Evolutionary conservation across 1,140 invertebrate species (phyloP).

Genomic region (Himalopsyche phryganea): DNA sequence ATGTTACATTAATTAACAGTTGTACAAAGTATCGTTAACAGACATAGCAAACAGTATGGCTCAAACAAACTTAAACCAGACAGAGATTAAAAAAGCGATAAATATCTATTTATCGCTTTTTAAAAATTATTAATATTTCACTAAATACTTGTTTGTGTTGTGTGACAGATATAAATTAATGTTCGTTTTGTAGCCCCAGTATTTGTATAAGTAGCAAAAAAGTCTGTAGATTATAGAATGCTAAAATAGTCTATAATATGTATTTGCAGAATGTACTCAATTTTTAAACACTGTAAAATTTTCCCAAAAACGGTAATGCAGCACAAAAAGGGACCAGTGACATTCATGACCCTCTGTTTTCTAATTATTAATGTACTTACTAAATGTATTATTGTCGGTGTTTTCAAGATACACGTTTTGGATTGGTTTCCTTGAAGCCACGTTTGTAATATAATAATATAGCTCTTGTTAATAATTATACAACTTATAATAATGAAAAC

Average conservation of each 20-base stretch:
- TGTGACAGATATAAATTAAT: too few relatives aligned
- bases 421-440: neutral
- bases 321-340: constrained; percentile 33
- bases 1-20: too few relatives aligned
- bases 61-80: too few relatives aligned
- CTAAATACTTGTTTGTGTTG: too few relatives aligned
- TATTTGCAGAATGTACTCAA: neutral
- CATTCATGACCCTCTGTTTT: constrained; percentile 18
- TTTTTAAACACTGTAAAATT: neutral
- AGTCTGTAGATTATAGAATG: too few relatives aligned
- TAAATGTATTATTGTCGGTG: constrained; percentile 13
- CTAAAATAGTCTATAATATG: neutral
- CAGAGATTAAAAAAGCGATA: too few relatives aligned
- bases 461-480: constrained; percentile 20
- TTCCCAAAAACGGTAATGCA: neutral
- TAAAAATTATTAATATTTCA: too few relatives aligned
- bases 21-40: too few relatives aligned
- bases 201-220: too few relatives aligned
- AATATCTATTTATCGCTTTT: too few relatives aligned
- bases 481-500: constrained; percentile 25
- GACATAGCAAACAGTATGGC: too few relatives aligned
- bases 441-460: constrained; percentile 13
- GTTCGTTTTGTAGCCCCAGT: too few relatives aligned
- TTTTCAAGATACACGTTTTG: constrained; percentile 11
- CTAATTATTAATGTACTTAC: constrained; percentile 11